Conservation (phyloP, 2,113 vertebrate genomes). For the Lepisosteus oculatus region DNA sequence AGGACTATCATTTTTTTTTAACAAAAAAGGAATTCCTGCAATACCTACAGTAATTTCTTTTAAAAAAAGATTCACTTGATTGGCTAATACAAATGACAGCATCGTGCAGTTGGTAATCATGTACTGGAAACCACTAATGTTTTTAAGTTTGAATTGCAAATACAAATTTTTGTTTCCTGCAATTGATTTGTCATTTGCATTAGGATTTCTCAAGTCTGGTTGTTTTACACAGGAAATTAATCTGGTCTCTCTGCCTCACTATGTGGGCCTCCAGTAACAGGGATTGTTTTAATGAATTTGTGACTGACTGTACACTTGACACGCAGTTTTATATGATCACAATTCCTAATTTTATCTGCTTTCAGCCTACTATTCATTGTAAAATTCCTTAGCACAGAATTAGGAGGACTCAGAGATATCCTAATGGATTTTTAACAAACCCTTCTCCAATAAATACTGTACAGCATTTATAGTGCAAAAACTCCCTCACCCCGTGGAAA, state of each 20-base stretch:
- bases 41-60: too few relatives aligned
- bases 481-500: background rate
- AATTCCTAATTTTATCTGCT: constrained; percentile 33
- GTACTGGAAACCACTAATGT: background rate
- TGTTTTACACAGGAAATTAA: constrained; percentile 51
- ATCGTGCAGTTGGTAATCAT: constrained; percentile 10
- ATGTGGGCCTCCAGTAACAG: constrained; percentile 30
- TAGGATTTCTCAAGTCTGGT: constrained; percentile 32
- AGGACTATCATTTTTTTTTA: too few relatives aligned
- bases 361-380: background rate
- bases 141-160: constrained; percentile 17
- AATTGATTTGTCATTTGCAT: constrained; percentile 29
- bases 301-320: constrained; percentile 45
- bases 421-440: background rate
- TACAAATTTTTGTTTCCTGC: background rate
- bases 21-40: too few relatives aligned
- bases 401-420: background rate
- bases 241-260: background rate
- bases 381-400: background rate
- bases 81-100: constrained; percentile 32
- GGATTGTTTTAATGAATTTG: constrained; percentile 63
- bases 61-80: background rate
- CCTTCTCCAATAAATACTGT: background rate
- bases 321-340: constrained; percentile 15
- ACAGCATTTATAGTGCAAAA: background rate